Base-by-base conservation (phyloP, 2,113 vertebrate genomes). In the Meles meles region DNA sequence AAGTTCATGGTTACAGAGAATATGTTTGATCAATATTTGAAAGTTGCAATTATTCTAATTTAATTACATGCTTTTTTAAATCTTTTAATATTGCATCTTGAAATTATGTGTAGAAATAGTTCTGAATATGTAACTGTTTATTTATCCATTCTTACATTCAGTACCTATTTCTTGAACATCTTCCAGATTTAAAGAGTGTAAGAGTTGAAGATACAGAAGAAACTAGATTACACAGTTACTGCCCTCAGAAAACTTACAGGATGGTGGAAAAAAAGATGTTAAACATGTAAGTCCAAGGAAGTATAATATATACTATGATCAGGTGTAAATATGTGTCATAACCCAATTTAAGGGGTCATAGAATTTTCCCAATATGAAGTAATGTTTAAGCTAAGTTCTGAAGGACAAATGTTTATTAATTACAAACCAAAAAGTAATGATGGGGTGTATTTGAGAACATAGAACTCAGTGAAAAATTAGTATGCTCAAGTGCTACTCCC, bases 301-400 rank as follows among this genome's bases (percentile, higher is more conserved):
- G 0, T 44, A 10, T 59, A n/a, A 57, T 7, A 8, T 3, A 7
- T 4, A 0, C 13, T 3, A 4, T 18, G n/a, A 82, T 69, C 31
- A 65, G n/a, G 13, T 23, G n/a, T 25, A 39, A 71, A 3, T 6
- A 63, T 59, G 27, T 11, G 6, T 15, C 11, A 55, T n/a, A 42
- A 88, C 0, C 1, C 9, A 7, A 3, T n/a, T 37, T 74, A 39
- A 1, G 7, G 29, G 10, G 11, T 10, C 18, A 57, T 39, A 39
- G n/a, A 61, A 31, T 13, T 5, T 57, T 49, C 29, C 25, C 20
- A 71, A 2, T 7, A 59, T 55, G 27, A 67, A 25, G 5, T 15
- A 17, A n/a, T 37, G 5, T 63, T n/a, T 82, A 37, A 74, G 18
- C 6, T 42, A 34, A 76, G 1, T 47, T 67, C 47, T 31, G 12